phyloP scores from a whole-genome alignment of 1,140 invertebrate genomes.

The Procambarus virginalis region DNA sequence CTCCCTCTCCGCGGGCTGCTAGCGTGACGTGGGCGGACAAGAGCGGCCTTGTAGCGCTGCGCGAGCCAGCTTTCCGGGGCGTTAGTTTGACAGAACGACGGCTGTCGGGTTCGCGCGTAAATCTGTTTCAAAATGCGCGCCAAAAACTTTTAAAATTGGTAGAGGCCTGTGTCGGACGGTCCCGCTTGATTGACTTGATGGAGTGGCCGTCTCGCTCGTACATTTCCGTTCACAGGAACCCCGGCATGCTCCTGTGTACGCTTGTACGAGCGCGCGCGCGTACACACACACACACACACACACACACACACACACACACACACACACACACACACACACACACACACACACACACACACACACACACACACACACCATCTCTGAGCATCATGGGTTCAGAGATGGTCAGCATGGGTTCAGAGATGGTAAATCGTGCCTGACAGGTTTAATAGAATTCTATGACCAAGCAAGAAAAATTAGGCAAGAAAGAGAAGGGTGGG shows the following conservation, averaged over 20 bases:
- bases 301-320: conserved; percentile 24
- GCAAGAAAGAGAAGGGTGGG: no score
- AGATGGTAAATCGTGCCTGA: no score
- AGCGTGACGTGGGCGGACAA: conserved; percentile 7
- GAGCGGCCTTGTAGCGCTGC: background rate
- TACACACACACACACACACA: background rate
- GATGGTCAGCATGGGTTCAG: no score
- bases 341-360: conserved; percentile 8
- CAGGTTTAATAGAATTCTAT: no score
- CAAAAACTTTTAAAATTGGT: background rate
- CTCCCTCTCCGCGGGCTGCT: background rate
- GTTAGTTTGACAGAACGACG: conserved; percentile 29
- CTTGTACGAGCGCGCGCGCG: background rate
- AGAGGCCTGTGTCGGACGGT: background rate
- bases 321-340: conserved; percentile 14
- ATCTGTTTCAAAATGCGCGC: conserved; percentile 14
- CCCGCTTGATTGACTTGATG: background rate
- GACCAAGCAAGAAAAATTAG: no score
- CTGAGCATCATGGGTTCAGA: no score
- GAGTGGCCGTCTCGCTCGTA: background rate
- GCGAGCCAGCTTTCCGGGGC: conserved; percentile 26
- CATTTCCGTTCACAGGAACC: background rate
- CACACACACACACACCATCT: no score
- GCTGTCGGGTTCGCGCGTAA: conserved; percentile 1
- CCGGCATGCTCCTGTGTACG: no score